Percentiles rank a stretch among this genome's conserved stretches.
phyloP scores from a whole-genome alignment of 1,140 invertebrate genomes.

The Platyura marginata region DNA sequence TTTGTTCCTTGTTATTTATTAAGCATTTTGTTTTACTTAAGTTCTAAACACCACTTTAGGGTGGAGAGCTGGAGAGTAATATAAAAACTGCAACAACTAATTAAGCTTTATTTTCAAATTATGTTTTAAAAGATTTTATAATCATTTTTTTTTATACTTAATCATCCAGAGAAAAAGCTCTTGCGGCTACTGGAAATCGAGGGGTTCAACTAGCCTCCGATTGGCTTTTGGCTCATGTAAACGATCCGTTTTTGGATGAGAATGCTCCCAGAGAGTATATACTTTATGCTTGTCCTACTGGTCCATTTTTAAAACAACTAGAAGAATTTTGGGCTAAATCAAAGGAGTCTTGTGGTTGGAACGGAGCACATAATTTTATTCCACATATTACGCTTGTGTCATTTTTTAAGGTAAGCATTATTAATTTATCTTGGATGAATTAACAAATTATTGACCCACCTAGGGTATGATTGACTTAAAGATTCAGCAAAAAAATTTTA shows the following conservation, averaged over 20 bases:
- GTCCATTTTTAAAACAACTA: slow-evolving; percentile 43
- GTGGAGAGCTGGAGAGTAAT: too few relatives aligned
- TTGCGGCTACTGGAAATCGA: slow-evolving; percentile 73
- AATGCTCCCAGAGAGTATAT: slow-evolving; percentile 63
- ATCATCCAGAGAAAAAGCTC: slow-evolving; percentile 56
- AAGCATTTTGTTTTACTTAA: background rate
- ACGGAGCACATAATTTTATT: slow-evolving; percentile 73
- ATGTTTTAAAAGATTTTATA: too few relatives aligned
- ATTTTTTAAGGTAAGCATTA: slow-evolving; percentile 56
- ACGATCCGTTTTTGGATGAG: slow-evolving; percentile 60
- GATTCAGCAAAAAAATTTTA: too few relatives aligned
- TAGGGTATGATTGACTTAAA: too few relatives aligned
- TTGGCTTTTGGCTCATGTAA: slow-evolving; percentile 75
- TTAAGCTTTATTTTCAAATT: too few relatives aligned
- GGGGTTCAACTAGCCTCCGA: slow-evolving; percentile 75
- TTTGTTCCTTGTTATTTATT: background rate
- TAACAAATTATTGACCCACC: background rate
- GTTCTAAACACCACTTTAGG: background rate
- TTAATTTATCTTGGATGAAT: slow-evolving; percentile 2
- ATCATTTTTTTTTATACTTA: slow-evolving; percentile 1
- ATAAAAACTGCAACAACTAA: too few relatives aligned
- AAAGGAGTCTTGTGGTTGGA: slow-evolving; percentile 55
- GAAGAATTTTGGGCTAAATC: slow-evolving; percentile 64
- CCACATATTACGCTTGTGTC: slow-evolving; percentile 79
- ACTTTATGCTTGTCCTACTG: slow-evolving; percentile 67